phyloP scores from a whole-genome alignment of 2,888 invertebrate genomes.

The Myathropa florea region DNA sequence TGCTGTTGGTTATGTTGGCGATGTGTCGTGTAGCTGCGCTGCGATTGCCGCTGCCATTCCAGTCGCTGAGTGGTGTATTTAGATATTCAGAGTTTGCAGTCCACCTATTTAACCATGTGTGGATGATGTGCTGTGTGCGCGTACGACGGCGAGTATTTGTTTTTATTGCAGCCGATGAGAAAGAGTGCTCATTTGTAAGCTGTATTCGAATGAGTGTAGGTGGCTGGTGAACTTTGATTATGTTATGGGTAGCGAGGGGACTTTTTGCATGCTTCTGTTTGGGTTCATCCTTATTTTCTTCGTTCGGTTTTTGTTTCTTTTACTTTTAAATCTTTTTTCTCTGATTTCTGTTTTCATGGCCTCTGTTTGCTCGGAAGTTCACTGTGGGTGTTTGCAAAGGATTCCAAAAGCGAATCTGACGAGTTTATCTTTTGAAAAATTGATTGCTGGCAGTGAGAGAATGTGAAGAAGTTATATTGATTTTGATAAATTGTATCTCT shows the following conservation, averaged over 20 bases:
- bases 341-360: not conserved
- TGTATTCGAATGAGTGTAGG: slow-evolving; percentile 16
- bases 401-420: not conserved
- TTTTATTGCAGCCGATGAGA: slow-evolving; percentile 6
- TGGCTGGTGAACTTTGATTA: slow-evolving; percentile 46
- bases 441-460: not conserved
- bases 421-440: not conserved
- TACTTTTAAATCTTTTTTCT: not conserved
- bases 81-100: slow-evolving; percentile 42
- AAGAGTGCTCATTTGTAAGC: slow-evolving; percentile 22
- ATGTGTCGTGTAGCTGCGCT: not conserved
- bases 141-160: not conserved
- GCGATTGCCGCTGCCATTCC: not conserved
- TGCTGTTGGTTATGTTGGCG: no score
- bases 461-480: not conserved
- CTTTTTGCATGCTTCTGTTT: slow-evolving; percentile 15
- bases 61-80: slow-evolving; percentile 20
- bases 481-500: not conserved
- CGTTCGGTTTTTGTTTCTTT: not conserved
- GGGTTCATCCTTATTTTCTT: slow-evolving; percentile 4
- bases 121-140: not conserved
- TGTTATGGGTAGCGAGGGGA: slow-evolving; percentile 20
- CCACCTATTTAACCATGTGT: slow-evolving; percentile 48
- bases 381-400: slow-evolving; percentile 16
- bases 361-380: slow-evolving; percentile 19